A percentile compares a stretch with the other conserved stretches of the same genome.
These are phyloP conservation scores for Enteromius argenteus DNA, from an alignment of 2,797 vertebrate species.

Conservation along the genomic window DNA sequence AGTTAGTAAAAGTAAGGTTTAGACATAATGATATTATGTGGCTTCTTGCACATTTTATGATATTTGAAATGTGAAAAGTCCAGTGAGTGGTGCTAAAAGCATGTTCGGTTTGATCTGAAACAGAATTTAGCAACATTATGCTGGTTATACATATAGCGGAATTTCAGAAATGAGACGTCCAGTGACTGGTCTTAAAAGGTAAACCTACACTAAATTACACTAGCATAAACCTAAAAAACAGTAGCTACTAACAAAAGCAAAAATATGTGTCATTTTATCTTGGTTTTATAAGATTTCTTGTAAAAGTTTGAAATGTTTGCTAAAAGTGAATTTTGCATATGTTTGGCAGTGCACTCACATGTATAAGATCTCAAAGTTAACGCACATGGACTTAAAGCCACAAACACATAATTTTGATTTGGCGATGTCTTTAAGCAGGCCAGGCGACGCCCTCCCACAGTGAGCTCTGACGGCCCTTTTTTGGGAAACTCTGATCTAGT, in stretches of 20 bases:
- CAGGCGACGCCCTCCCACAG: neutral
- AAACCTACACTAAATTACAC: neutral
- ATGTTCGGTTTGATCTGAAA: neutral
- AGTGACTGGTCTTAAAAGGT: neutral
- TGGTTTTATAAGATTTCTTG: neutral
- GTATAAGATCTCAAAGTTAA: neutral
- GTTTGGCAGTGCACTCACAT: neutral
- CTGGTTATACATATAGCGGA: neutral
- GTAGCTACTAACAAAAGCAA: neutral
- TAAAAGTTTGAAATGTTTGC: neutral
- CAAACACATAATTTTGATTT: neutral
- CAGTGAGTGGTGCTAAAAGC: neutral
- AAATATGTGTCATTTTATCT: neutral
- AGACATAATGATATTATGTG: too few relatives aligned
- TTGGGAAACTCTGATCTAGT: neutral
- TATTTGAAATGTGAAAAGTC: neutral
- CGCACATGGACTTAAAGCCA: slow-evolving; percentile 14
- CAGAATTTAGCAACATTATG: neutral
- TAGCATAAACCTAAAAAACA: neutral
- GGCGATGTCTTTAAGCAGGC: neutral
- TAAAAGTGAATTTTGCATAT: neutral
- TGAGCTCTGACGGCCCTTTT: neutral
- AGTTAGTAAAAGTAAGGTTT: too few relatives aligned
- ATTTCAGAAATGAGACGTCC: neutral
- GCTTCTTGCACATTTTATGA: neutral